Evolutionary conservation across 2,113 vertebrate species (phyloP), one percentile per base, ranked within the genome.

Genomic region (Raja brachyura): DNA sequence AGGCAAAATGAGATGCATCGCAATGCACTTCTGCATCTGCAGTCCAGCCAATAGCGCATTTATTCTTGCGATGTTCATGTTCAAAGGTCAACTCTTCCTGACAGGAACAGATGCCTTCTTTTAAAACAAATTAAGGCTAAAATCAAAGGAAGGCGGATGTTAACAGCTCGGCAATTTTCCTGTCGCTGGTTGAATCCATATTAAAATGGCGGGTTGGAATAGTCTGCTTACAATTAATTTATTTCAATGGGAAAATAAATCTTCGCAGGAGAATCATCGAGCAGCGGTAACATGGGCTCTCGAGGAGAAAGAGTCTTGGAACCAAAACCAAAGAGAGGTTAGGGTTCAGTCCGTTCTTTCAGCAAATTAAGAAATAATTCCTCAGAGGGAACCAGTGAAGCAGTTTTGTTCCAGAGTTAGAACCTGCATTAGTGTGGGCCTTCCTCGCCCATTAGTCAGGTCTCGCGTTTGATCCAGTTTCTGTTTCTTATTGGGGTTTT

Each of bases 121-220:
- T 54, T 1, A 48, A 48, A 48, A 48, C 0, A 48, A 94, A 93
- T 94, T 95, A 94, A 94, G 96, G 94, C 77, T 95, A 93, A 95
- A 96, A 95, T 78, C 48, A 70, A 93, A 76, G 93, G 86, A 94
- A 94, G 94, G 94, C 94, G 94, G 73, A 92, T 78, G 56, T 20
- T 94, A 94, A 94, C 86, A 94, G 94, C 59, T 93, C 94, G 93
- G 78, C 93, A 54, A 9, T 39, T 13, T 66, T 39, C 63, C 39
- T 88, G 85, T 94, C 20, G 10, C 95, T 93, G 94, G 93, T 33
- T 93, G 93, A 94, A 95, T 96, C 95, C 94, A 95, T 95, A 95
- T 94, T 95, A 93, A 93, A 81, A 94, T 48, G 33, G 94, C 66
- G 22, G 22, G 68, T 54, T 54, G 7, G 68, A 74, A 68, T n/a